These are phyloP conservation scores for Aphelocoma californica DNA, from an alignment of 2,797 vertebrate genomes.

Conservation along the genomic window DNA sequence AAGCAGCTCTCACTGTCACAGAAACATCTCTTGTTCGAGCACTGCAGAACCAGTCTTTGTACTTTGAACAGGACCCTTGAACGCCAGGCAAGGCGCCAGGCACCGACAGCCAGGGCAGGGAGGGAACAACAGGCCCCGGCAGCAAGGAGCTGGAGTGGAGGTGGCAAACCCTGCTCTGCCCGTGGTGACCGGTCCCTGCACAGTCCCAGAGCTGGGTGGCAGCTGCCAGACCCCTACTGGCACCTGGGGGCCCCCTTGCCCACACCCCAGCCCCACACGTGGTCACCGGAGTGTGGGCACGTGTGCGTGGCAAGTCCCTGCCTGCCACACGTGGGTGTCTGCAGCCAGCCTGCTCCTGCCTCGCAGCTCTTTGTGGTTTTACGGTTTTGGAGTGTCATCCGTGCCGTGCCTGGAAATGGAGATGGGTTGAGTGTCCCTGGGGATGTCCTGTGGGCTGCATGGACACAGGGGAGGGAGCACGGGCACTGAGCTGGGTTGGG, in stretches of 20 bases:
- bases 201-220: background rate
- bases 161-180: background rate
- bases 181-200: fast-evolving
- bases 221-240: background rate
- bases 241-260: background rate
- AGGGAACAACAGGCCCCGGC: background rate
- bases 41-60: conserved; percentile 1
- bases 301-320: background rate
- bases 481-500: background rate
- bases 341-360: background rate
- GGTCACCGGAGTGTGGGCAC: fast-evolving
- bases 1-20: background rate
- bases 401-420: background rate
- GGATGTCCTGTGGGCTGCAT: background rate
- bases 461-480: background rate
- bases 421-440: background rate
- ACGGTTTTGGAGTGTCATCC: background rate
- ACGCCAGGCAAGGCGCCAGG: background rate
- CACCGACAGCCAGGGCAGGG: background rate
- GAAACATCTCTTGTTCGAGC: conserved; percentile 1
- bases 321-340: background rate
- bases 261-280: background rate
- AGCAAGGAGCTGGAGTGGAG: background rate
- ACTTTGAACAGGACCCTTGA: conserved; percentile 21
- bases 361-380: background rate